A percentile compares a stretch with the other conserved stretches of the same genome.
Conservation (phyloP, 2,797 vertebrate genomes). For the Micrastur ruficollis region DNA sequence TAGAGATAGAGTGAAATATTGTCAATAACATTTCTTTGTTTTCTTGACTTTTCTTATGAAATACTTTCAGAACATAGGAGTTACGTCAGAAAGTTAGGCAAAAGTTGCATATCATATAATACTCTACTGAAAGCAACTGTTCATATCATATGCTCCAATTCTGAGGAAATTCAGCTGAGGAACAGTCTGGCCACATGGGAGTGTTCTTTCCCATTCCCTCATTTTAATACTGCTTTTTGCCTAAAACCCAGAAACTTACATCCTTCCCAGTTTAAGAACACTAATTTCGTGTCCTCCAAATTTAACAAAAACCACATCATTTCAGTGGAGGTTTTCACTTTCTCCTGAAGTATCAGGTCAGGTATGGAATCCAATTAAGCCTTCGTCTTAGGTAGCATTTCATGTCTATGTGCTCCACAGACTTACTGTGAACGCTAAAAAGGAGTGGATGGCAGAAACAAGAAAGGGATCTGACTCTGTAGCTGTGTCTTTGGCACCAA, state of each 20-base stretch:
- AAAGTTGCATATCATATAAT: not conserved
- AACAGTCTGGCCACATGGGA: not conserved
- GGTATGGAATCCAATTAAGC: not conserved
- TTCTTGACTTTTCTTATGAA: not conserved
- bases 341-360: not conserved
- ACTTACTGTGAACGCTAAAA: not conserved
- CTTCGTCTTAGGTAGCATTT: not conserved
- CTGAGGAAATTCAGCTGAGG: not conserved
- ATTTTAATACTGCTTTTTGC: not conserved
- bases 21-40: not conserved
- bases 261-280: not conserved
- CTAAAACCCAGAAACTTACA: not conserved
- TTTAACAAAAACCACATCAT: not conserved
- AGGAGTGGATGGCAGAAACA: not conserved
- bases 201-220: not conserved
- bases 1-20: not conserved
- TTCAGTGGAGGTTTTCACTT: not conserved
- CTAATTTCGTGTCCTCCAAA: not conserved
- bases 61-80: not conserved
- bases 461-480: not conserved
- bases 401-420: not conserved
- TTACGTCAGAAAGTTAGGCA: not conserved
- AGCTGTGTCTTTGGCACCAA: not conserved
- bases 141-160: not conserved
- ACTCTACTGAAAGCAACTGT: not conserved